Percentiles rank a stretch among this genome's conserved stretches.
phyloP scores from a whole-genome alignment of 2,113 vertebrate species.

The Brevimyrus niger region DNA sequence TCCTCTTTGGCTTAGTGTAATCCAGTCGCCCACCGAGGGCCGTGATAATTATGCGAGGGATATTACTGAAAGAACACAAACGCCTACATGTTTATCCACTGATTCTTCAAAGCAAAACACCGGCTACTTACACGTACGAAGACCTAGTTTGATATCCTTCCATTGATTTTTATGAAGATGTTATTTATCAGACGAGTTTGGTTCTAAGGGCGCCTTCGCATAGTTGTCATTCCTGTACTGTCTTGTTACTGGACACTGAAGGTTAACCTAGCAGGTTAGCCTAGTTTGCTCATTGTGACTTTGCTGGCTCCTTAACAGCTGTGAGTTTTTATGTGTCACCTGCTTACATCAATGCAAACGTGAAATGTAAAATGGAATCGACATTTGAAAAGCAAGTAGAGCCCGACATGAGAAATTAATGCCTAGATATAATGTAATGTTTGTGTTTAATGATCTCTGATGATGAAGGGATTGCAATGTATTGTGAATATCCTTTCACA shows the following conservation, averaged over 20 bases:
- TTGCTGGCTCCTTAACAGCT: not conserved
- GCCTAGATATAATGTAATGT: not conserved
- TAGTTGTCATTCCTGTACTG: not conserved
- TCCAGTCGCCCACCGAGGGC: not conserved
- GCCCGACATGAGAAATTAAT: not conserved
- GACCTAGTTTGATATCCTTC: not conserved
- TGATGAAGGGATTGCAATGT: not conserved
- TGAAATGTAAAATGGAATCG: not conserved
- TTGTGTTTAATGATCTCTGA: not conserved
- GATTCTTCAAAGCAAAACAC: not conserved
- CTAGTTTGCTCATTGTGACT: too few relatives aligned
- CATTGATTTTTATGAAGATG: not conserved
- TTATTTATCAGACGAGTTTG: not conserved
- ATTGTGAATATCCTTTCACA: not conserved
- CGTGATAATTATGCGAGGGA: not conserved
- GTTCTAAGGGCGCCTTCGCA: not conserved
- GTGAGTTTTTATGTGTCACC: not conserved
- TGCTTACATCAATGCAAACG: not conserved
- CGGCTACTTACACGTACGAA: not conserved
- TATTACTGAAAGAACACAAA: not conserved
- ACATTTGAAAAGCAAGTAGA: not conserved
- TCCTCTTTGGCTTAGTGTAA: not conserved
- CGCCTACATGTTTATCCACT: not conserved
- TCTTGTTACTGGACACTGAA: not conserved
- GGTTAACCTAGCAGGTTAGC: not conserved